These are phyloP conservation scores for Spicauda simplicius DNA, from an alignment of 2,888 invertebrate species.

Conservation along the genomic window DNA sequence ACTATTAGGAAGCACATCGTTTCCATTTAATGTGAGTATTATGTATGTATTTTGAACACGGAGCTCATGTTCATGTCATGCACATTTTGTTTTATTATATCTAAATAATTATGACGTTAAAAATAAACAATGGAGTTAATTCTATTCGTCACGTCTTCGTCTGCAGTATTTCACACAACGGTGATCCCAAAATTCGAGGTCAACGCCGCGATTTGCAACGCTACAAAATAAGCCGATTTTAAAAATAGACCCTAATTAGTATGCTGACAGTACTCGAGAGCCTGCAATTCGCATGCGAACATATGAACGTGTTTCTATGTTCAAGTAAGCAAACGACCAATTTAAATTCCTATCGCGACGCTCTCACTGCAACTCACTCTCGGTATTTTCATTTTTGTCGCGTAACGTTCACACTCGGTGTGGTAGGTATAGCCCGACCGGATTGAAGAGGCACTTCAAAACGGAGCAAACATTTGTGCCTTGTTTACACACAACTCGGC, in stretches of 20 bases:
- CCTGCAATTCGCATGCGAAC: conserved; percentile 62
- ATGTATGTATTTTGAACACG: too few species aligned
- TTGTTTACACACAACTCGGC: conserved; percentile 40
- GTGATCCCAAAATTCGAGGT: conserved; percentile 26
- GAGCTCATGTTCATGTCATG: too few species aligned
- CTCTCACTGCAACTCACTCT: conserved; percentile 18
- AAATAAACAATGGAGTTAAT: conserved; percentile 8
- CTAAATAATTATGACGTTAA: not conserved
- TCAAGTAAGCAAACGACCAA: conserved; percentile 50
- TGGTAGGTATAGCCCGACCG: conserved; percentile 40
- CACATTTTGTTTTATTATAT: too few species aligned
- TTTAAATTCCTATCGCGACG: conserved; percentile 44
- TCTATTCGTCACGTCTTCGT: conserved; percentile 12
- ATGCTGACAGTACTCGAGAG: conserved; percentile 58
- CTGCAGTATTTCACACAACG: conserved; percentile 9
- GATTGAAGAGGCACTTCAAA: conserved; percentile 42
- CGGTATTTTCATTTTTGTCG: conserved; percentile 47
- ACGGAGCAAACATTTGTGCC: conserved; percentile 24
- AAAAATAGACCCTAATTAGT: conserved; percentile 62
- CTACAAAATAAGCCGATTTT: conserved; percentile 46
- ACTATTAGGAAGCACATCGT: too few species aligned
- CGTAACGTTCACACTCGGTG: conserved; percentile 43
- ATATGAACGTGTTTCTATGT: conserved; percentile 47
- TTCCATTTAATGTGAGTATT: too few species aligned
- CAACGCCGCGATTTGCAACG: conserved; percentile 39